Evolutionary conservation across 2,888 invertebrate genomes (phyloP), one percentile per base, ranked within the genome.

Genomic region (Adelognathus sp.): DNA sequence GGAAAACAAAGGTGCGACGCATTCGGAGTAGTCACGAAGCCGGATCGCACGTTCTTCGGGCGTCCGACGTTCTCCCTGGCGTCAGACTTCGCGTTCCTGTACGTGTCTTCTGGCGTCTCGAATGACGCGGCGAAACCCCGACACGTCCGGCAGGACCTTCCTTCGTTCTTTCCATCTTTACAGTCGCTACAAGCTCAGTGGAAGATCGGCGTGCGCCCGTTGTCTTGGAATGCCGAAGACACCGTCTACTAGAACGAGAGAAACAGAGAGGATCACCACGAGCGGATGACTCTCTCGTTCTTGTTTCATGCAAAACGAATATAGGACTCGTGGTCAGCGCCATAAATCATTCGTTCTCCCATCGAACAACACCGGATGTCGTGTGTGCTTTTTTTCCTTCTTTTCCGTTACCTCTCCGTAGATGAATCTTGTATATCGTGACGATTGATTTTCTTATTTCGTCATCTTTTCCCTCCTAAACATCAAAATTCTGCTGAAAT

Each of bases 101-200:
- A 33, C 72, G 39, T 86, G 83, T 86, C 84, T 82, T 83, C 84
- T 85, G 85, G 83, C 82, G 75, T 82, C 83, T 79, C 56, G 67
- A 79, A 85, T 88, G 88, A 88, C 87, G 83, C 79, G 81, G 87
- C 88, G 80, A 87, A 87, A 85, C 81, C 79, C 78, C 67, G 78
- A 81, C 81, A 77, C 80, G 75, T 81, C 83, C 77, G 54, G 44
- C 80, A 61, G 77, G 79, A 82, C 76, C 79, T 64, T 70, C 58
- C 61, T 71, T 79, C 33, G 36, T 66, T 66, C 56, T 75, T 52
- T 52, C 14, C 67, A 63, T 66, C 63, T 27, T n/a, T 16, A 24
- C 14, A 60, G 9, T 29, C 52, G n/a, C n/a, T 54, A 64, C 66
- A 16, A 16, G 24, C 29, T 27, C 33, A 52, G 52, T 76, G 44